Evolutionary conservation across 2,888 invertebrate genomes (phyloP).

Genomic region (Steinernema scapterisci): DNA sequence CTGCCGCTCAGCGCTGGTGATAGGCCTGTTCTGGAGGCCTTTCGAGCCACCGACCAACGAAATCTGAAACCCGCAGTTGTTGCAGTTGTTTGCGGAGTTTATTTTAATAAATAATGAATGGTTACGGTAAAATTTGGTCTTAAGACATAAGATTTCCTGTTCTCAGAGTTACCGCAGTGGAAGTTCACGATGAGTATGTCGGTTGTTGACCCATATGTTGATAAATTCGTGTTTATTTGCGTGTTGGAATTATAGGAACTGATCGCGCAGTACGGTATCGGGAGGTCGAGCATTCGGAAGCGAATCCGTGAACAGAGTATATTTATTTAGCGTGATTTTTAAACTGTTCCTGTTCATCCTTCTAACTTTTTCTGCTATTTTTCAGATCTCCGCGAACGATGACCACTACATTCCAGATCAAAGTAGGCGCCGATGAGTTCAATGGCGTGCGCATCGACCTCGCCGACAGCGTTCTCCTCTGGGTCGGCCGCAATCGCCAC

Average conservation of each 20-base stretch:
- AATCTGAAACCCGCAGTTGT: constrained; percentile 22
- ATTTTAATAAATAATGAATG: constrained; percentile 1
- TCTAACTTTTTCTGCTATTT: not conserved
- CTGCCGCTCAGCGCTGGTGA: constrained; percentile 17
- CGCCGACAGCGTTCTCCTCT: not conserved
- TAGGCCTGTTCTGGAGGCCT: not conserved
- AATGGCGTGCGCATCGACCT: constrained; percentile 6
- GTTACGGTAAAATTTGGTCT: not conserved
- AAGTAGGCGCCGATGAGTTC: not conserved
- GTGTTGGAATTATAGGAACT: too few relatives aligned
- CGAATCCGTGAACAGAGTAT: too few relatives aligned
- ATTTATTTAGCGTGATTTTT: too few relatives aligned
- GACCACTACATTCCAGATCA: not conserved
- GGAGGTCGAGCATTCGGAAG: too few relatives aligned
- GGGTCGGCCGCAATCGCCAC: constrained; percentile 9
- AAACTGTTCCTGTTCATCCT: too few relatives aligned
- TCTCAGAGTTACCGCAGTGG: too few relatives aligned
- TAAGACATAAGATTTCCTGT: not conserved
- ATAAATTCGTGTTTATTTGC: too few relatives aligned
- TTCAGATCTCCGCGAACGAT: not conserved
- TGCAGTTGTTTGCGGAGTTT: constrained; percentile 16
- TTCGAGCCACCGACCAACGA: not conserved
- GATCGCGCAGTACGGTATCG: not conserved
- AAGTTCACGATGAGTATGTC: too few relatives aligned
- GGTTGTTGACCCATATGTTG: too few relatives aligned